Base-by-base conservation (phyloP, 2,113 vertebrate species). In the Pterocles gutturalis region DNA sequence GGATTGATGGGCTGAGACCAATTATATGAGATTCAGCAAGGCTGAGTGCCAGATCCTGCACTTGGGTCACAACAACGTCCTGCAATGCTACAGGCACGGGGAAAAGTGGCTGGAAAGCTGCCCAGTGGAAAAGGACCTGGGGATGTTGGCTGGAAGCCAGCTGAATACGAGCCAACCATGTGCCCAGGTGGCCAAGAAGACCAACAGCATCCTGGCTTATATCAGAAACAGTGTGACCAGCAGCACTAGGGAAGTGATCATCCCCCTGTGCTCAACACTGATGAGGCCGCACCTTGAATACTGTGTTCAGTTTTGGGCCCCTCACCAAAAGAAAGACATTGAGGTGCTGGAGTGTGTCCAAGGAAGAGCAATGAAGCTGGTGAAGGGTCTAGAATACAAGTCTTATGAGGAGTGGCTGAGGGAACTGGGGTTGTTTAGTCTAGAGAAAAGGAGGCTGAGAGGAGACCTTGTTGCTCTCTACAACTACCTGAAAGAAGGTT, bases 81-180 rank as follows among this genome's bases (percentile, higher is more conserved):
- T 3, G 33, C 24, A 58, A 8, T 0, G 0, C 9, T 49, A 22
- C 34, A 49, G 25, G 6, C 18, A 10, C n/a, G 11, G 17, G 28
- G 43, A 57, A 18, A 9, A 67, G 9, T 11, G 34, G 4, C 7
- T 49, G 34, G 29, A 67, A 48, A 67, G 17, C 4, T n/a, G 28
- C 25, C n/a, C 0, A 0, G 3, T 0, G 0, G 34, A 57, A 29
- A 57, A 66, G 6, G 17, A n/a, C 17, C 28, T 70, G 45, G 28
- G 8, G 2, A 3, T 48, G 24, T 0, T 66, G 22, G 29, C 18
- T 0, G 3, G 58, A 5, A 41, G 33, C 5, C 1, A 0, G 3
- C 9, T 85, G 28, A 46, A 28, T 5, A 28, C 17, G 17, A 48
- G 14, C 28, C 14, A 2, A 29, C 34, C 67, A 31, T 25, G 9